Conservation (phyloP, 2,888 invertebrate species). For the Andrena haemorrhoa region DNA sequence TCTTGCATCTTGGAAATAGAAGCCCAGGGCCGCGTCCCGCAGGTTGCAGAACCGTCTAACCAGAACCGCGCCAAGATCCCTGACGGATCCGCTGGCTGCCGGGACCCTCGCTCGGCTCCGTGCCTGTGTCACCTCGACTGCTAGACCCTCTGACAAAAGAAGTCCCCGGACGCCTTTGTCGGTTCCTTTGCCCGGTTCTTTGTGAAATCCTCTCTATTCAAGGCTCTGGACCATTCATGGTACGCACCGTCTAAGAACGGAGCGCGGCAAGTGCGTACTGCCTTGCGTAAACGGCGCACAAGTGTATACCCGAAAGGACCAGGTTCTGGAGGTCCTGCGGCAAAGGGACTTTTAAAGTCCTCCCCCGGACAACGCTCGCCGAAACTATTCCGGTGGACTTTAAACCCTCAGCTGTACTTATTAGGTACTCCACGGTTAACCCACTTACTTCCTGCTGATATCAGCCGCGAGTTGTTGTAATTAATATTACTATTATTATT, state of each 20-base stretch:
- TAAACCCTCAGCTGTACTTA: conserved; percentile 48
- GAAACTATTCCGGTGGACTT: conserved; percentile 22
- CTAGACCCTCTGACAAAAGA: conserved; percentile 79
- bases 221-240: conserved; percentile 77
- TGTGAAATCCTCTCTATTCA: conserved; percentile 80
- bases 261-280: conserved; percentile 82
- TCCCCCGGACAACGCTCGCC: not conserved
- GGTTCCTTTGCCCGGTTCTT: conserved; percentile 81
- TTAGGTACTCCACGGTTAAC: not conserved
- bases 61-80: conserved; percentile 23
- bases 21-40: conserved; percentile 60
- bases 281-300: conserved; percentile 83
- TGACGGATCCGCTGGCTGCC: conserved; percentile 13
- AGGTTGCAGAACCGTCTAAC: conserved; percentile 49
- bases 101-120: conserved; percentile 60
- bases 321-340: conserved; percentile 31
- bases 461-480: not conserved
- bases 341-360: conserved; percentile 55
- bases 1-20: conserved; percentile 50
- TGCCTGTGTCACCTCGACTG: conserved; percentile 81
- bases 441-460: not conserved
- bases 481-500: no score
- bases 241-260: conserved; percentile 66
- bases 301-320: conserved; percentile 74
- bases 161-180: conserved; percentile 80